Percentiles rank a stretch among this genome's conserved stretches.
Evolutionary conservation across 2,888 invertebrate genomes (phyloP).

Genomic region (Cerceris ruficornis): DNA sequence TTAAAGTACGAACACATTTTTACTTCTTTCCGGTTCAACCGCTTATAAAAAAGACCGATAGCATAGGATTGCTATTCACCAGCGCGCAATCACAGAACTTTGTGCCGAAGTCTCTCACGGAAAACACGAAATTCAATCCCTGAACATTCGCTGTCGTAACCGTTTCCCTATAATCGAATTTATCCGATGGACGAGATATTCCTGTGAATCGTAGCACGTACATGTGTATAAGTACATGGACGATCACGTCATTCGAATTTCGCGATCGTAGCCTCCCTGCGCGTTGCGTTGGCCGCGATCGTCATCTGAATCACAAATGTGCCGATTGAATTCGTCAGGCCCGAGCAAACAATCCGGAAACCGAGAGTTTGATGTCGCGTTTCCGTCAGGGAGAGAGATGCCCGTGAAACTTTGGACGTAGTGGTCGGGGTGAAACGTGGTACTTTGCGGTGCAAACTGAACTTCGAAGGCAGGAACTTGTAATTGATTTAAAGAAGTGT

Average conservation of each 20-base stretch:
- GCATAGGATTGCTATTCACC: neutral
- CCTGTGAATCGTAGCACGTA: neutral
- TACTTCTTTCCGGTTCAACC: no score
- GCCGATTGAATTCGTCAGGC: slow-evolving; percentile 55
- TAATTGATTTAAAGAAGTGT: slow-evolving; percentile 70
- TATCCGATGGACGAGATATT: neutral
- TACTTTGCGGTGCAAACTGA: slow-evolving; percentile 30
- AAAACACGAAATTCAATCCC: slow-evolving; percentile 1
- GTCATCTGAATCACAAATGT: slow-evolving; percentile 66
- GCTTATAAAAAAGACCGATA: no score
- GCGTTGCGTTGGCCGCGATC: slow-evolving; percentile 23
- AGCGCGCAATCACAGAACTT: neutral
- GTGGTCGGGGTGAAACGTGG: slow-evolving; percentile 14
- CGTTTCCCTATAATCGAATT: slow-evolving; percentile 3
- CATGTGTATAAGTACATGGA: neutral
- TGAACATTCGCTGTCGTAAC: neutral
- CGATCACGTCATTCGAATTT: slow-evolving; percentile 46
- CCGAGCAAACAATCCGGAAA: slow-evolving; percentile 62
- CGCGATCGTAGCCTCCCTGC: slow-evolving; percentile 30
- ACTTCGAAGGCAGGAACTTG: slow-evolving; percentile 55
- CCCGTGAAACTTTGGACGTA: slow-evolving; percentile 37
- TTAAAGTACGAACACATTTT: no score
- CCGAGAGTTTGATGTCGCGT: slow-evolving; percentile 54
- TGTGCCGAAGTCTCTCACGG: neutral
- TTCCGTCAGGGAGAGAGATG: slow-evolving; percentile 15